Evolutionary conservation across 2,113 vertebrate genomes (phyloP), one percentile per base, ranked within the genome.

Genomic region (Suricata suricatta): DNA sequence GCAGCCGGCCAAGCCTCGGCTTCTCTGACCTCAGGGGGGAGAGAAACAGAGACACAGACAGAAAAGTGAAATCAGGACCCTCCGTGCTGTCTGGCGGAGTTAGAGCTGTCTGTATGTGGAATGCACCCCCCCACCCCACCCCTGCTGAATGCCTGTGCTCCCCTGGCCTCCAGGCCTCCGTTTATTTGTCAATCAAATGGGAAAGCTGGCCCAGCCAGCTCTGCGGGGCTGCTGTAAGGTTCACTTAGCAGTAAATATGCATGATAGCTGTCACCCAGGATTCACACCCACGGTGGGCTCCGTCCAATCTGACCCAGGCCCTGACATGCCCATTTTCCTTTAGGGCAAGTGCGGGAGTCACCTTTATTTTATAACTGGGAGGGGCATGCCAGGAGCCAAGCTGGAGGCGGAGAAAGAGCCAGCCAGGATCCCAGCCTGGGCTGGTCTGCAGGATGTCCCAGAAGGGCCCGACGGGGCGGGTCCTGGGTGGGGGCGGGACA

Each of bases 121-220:
- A 5, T 41, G 41, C 10, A 47, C 4, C 8, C 7, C 19, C 54
- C 54, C n/a, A n/a, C n/a, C 54, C 54, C 17, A 5, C 54, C 54
- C 54, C 54, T 15, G 52, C 52, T 5, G 44, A 50, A 50, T 50
- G 50, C 13, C 50, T 50, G 50, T 50, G 50, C 50, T 50, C 50
- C 50, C 50, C 25, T 80, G 50, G 54, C 54, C 54, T 57, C 31
- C 25, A 12, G 41, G 94, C 68, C 93, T 94, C 87, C 0, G 50
- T 76, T 29, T 88, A 27, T 77, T 66, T 50, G 93, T 85, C 81
- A 41, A 1, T 94, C 19, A 50, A 71, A 80, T 57, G 88, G 95
- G 81, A 63, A 57, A 12, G 33, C 41, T 0, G 47, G 52, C 66
- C 29, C 27, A 14, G 25, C 52, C 23, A 14, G 87, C 38, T n/a